These are phyloP conservation scores for Temnopleurus reevesii DNA, from an alignment of 53 echinoderm and acorn worm species.

Conservation along the genomic window DNA sequence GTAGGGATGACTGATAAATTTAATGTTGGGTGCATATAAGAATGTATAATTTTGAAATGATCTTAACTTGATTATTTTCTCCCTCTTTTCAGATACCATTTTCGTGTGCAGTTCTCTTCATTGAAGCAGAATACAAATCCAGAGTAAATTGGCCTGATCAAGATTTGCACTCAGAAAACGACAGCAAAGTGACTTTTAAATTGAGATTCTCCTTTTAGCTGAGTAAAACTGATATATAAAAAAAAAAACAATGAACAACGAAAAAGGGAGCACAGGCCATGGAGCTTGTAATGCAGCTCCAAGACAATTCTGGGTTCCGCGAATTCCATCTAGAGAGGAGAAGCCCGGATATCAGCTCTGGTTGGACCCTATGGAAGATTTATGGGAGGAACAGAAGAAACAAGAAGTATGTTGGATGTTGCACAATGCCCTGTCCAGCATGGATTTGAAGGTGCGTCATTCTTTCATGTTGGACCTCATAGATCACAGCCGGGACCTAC, in stretches of 20 bases:
- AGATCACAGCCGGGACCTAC: slow-evolving; percentile 79
- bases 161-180: no score
- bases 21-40: no score
- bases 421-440: background rate
- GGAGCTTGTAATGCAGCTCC: background rate
- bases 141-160: no score
- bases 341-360: slow-evolving; percentile 4
- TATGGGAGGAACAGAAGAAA: slow-evolving; percentile 59
- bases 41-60: no score
- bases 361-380: slow-evolving; percentile 50
- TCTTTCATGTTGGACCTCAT: slow-evolving; percentile 72
- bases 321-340: background rate
- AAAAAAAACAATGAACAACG: background rate
- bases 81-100: no score
- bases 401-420: slow-evolving; percentile 27
- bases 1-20: no score
- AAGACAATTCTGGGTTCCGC: slow-evolving; percentile 1
- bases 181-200: no score
- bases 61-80: no score
- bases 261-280: background rate
- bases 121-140: no score
- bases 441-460: slow-evolving; percentile 44
- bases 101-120: no score
- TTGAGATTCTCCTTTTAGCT: no score
- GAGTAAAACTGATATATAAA: no score